phyloP scores from a whole-genome alignment of 2,113 vertebrate genomes.

The Alligator mississippiensis region DNA sequence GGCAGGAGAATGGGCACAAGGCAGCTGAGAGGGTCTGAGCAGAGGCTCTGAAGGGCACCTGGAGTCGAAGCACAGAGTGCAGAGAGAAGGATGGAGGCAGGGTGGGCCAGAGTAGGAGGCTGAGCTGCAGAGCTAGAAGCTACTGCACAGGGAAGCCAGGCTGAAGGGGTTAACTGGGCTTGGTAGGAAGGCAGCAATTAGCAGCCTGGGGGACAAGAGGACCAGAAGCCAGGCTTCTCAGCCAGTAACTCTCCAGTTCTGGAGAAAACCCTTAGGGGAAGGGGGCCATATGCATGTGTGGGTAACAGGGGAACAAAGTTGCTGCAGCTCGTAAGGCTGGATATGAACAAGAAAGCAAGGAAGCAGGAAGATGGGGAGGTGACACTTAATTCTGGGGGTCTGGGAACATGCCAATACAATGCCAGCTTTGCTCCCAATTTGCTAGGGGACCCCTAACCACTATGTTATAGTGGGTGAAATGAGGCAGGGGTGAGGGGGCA shows the following conservation, averaged over 20 bases:
- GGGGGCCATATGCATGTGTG: background rate
- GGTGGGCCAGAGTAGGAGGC: background rate
- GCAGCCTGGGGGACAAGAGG: background rate
- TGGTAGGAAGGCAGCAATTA: background rate
- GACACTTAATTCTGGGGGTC: background rate
- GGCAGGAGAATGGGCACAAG: background rate
- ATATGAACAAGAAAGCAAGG: background rate
- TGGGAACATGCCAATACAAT: background rate
- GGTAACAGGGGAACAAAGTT: background rate
- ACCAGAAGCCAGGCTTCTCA: too few relatives aligned
- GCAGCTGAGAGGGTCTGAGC: background rate
- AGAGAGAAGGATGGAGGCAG: background rate
- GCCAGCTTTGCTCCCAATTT: background rate
- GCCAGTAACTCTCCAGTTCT: background rate
- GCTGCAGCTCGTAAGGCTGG: fast-evolving
- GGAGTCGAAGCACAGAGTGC: background rate
- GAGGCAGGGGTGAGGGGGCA: background rate
- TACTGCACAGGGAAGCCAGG: background rate
- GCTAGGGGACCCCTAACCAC: too few relatives aligned
- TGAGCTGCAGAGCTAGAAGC: background rate
- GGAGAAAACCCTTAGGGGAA: background rate
- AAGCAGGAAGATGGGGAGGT: background rate
- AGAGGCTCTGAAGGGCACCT: background rate
- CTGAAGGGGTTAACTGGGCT: background rate
- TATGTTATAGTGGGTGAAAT: fast-evolving